phyloP scores from a whole-genome alignment of 1,140 invertebrate species.

The Ridgeia piscesae region DNA sequence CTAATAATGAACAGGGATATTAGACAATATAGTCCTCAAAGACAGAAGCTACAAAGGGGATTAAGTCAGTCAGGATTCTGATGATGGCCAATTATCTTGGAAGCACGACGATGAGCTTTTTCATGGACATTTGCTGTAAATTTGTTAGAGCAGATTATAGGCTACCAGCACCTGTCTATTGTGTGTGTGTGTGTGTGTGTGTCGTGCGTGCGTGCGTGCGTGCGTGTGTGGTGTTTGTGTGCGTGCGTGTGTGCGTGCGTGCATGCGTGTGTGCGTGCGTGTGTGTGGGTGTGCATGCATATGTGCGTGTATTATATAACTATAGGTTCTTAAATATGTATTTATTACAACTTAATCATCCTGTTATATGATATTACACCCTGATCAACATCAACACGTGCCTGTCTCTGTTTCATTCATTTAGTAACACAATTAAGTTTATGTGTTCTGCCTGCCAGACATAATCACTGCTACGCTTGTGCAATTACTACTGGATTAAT shows the following conservation, averaged over 20 bases:
- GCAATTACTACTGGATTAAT: no score
- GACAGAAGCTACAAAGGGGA: not conserved
- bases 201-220: not conserved
- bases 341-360: no score
- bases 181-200: not conserved
- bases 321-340: no score
- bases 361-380: no score
- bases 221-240: not conserved
- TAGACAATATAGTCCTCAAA: not conserved
- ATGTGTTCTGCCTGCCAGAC: no score
- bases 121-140: not conserved
- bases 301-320: no score
- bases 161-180: not conserved
- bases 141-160: not conserved
- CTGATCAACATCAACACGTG: no score
- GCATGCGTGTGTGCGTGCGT: not conserved
- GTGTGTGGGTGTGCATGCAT: not conserved
- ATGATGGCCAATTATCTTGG: not conserved
- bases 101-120: not conserved
- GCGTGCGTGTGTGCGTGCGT: no score
- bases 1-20: not conserved
- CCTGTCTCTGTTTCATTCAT: no score
- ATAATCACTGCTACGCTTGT: no score
- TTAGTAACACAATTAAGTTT: no score
- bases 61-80: not conserved